Evolutionary conservation across 2,797 vertebrate species (phyloP), one percentile per base, ranked within the genome.

Genomic region (Australoheros facetus): DNA sequence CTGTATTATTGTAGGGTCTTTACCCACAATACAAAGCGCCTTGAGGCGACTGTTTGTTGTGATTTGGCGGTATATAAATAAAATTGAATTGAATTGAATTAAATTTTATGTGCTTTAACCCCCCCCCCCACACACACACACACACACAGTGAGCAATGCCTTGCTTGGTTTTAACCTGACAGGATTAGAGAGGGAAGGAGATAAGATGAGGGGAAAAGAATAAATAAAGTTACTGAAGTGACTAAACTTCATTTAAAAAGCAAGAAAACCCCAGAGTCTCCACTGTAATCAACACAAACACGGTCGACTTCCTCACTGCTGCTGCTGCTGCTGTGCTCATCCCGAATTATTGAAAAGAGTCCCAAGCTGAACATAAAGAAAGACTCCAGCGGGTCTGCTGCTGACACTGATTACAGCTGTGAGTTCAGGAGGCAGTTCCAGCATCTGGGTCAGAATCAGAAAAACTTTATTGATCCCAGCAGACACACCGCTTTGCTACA

Each of bases 231-330:
- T 51, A 69, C 10, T 3, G 64, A 51, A 78, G 71, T 56, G 57
- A 76, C 66, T 48, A 45, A 73, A 75, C 56, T 51, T 55, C 71
- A 59, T 73, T 82, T 75, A 70, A 70, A 78, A 62, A n/a, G 42
- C 1, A 3, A 60, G 60, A 70, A 82, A 73, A 23, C 37, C 69
- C 59, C 77, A 69, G 72, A 73, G 82, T 73, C 77, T 77, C 77
- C 12, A 0, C 74, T 56, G 74, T 56, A 57, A 84, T 80, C 78
- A 42, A 48, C 69, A 73, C 60, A 70, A 72, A 75, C 75, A 58
- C 3, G 39, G 23, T 53, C 39, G 3, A 34, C 53, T 51, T 76
- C 58, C 59, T 32, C n/a, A 11, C 60, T 4, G 53, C 45, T 6
- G n/a, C 60, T 4, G 53, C 42, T 6, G 26, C 62, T 30, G 42